Percentiles rank a stretch among this genome's conserved stretches.
Conservation (phyloP, 2,888 invertebrate species). For the Pyralis farinalis region DNA sequence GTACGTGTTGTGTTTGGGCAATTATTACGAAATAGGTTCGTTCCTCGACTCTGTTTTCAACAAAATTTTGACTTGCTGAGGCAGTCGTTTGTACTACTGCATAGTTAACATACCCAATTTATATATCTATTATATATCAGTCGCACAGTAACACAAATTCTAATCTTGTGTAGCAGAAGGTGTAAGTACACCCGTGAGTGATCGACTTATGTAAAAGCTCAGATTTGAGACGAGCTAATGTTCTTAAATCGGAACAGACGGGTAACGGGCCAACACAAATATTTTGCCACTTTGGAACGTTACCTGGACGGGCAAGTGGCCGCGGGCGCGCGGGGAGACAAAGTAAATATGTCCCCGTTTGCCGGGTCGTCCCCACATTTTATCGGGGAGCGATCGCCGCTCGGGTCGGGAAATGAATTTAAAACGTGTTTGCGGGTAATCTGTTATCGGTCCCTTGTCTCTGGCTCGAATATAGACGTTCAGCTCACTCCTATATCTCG, state of each 20-base stretch:
- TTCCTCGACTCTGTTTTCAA: too few species aligned
- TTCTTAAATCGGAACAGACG: slow-evolving; percentile 68
- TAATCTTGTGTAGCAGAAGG: too few species aligned
- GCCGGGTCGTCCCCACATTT: slow-evolving; percentile 76
- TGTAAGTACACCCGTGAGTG: too few species aligned
- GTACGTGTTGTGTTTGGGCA: slow-evolving; percentile 1
- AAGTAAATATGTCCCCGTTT: slow-evolving; percentile 79
- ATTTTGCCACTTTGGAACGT: slow-evolving; percentile 76
- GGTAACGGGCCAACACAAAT: slow-evolving; percentile 73
- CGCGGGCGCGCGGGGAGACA: slow-evolving; percentile 71
- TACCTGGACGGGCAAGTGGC: slow-evolving; percentile 77
- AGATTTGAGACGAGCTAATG: slow-evolving; percentile 60
- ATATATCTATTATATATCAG: too few species aligned
- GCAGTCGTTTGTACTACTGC: too few species aligned
- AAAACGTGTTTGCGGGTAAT: slow-evolving; percentile 82
- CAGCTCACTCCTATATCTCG: slow-evolving; percentile 56
- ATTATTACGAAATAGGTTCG: not conserved
- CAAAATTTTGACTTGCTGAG: too few species aligned
- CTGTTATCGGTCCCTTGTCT: slow-evolving; percentile 81
- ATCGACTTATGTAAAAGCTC: slow-evolving; percentile 28
- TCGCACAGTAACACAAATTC: too few species aligned
- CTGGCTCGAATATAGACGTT: slow-evolving; percentile 75
- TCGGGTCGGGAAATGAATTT: slow-evolving; percentile 80
- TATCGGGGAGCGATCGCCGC: slow-evolving; percentile 78
- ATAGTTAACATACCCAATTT: too few species aligned